Evolutionary conservation across 2,113 vertebrate genomes (phyloP).

Genomic region (Vanacampus margaritifer): DNA sequence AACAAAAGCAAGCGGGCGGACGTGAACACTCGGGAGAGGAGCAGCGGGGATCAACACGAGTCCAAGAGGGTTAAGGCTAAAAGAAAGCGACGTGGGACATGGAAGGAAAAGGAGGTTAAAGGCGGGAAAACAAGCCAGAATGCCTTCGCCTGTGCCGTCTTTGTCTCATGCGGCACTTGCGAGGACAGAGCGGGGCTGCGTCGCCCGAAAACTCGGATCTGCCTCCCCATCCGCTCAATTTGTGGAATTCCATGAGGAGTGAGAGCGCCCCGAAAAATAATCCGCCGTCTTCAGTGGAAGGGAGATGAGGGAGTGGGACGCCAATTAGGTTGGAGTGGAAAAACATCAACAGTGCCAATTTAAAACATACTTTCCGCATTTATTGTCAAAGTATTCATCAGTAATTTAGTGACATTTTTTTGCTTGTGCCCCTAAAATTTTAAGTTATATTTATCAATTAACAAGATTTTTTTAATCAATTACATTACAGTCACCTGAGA

Average conservation of each 20-base stretch:
- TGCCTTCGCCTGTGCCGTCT: slow-evolving; percentile 34
- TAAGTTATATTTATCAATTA: too few relatives aligned
- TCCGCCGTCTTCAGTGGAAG: slow-evolving; percentile 11
- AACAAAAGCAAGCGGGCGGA: slow-evolving; percentile 9
- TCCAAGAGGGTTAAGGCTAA: slow-evolving; percentile 40
- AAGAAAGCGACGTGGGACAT: slow-evolving; percentile 46
- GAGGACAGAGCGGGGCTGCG: slow-evolving; percentile 37
- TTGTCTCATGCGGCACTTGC: slow-evolving; percentile 50
- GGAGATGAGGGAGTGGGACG: slow-evolving; percentile 15
- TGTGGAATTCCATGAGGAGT: slow-evolving; percentile 47
- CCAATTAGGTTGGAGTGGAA: background rate
- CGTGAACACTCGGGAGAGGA: slow-evolving; percentile 1
- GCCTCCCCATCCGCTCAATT: slow-evolving; percentile 56
- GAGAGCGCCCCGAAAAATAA: slow-evolving; percentile 38
- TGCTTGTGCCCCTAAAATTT: too few relatives aligned
- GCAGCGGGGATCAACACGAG: slow-evolving; percentile 41
- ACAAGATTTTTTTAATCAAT: too few relatives aligned
- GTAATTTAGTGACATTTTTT: too few relatives aligned
- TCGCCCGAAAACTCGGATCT: slow-evolving; percentile 15
- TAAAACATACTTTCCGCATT: too few relatives aligned
- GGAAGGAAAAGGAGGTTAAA: slow-evolving; percentile 21
- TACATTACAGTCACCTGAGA: too few relatives aligned
- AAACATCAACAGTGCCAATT: background rate
- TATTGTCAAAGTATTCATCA: too few relatives aligned
- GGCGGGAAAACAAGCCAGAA: slow-evolving; percentile 45